Percentiles rank a stretch among this genome's conserved stretches.
phyloP scores from a whole-genome alignment of 2,113 vertebrate genomes.

The Caloenas nicobarica region DNA sequence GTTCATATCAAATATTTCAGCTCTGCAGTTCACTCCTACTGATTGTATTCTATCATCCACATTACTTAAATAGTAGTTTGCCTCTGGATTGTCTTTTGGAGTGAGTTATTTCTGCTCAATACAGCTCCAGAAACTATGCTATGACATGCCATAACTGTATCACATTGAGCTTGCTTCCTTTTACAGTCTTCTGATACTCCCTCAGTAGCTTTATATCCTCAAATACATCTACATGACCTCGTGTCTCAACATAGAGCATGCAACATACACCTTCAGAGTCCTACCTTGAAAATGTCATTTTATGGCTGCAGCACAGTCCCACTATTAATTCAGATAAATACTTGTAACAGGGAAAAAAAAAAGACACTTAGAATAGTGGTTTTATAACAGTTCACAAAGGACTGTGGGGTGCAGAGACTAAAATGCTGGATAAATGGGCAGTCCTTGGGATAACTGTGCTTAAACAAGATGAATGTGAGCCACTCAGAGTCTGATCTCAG shows the following conservation, averaged over 20 bases:
- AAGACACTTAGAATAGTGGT: neutral
- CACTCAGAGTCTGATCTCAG: neutral
- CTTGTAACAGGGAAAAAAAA: neutral
- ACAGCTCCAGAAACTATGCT: neutral
- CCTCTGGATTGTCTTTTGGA: neutral
- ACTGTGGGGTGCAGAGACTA: neutral
- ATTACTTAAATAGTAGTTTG: neutral
- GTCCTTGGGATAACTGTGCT: neutral
- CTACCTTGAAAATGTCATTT: neutral
- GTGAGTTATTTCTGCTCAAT: neutral
- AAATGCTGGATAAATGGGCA: neutral
- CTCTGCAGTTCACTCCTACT: neutral
- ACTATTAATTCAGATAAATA: neutral
- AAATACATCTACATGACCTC: neutral
- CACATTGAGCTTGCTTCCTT: neutral
- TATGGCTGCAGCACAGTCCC: neutral
- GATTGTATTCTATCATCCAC: neutral
- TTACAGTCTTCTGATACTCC: neutral
- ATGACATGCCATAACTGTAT: neutral
- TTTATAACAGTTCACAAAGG: neutral
- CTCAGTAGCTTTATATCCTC: neutral
- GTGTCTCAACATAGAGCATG: rapidly evolving
- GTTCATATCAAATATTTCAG: neutral
- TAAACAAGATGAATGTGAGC: neutral
- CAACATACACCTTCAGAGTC: neutral